Evolutionary conservation across 2,797 vertebrate species (phyloP), one percentile per base, ranked within the genome.

Genomic region (Cheirogaleus major): DNA sequence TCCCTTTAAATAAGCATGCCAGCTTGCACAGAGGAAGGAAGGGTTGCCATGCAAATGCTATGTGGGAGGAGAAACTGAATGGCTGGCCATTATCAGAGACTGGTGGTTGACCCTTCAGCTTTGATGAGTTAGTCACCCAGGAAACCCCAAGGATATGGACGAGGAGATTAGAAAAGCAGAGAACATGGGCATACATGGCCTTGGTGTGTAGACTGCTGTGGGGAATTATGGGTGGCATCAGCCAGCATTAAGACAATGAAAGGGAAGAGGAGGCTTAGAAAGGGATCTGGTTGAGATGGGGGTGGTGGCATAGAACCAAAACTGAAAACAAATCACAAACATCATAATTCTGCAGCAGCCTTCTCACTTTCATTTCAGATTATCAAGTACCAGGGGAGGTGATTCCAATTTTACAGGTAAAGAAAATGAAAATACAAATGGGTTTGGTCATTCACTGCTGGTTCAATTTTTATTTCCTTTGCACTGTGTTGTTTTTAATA

Each of bases 381-480:
- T 91, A 96, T 52, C 85, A 92, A 96, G 91, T 83, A 9, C 41
- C 32, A 55, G 41, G 59, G 78, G 67, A 95, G n/a, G 41, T 72
- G 73, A 86, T 91, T 96, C 82, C 85, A 91, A 86, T 95, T 97
- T 95, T 95, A 83, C 17, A 92, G 69, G 57, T 89, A 94, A 96
- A 72, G 78, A 94, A 96, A 95, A 93, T 91, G 91, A 95, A 97
- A 97, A 97, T 61, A 93, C 43, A 80, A 81, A 91, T 0, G 2
- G 25, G 23, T 91, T 91, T 93, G 52, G 38, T 97, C 79, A 95
- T 70, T 97, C 70, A 67, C 69, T 52, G 41, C 61, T 91, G 43
- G 55, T 79, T 96, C 89, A 86, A 72, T 87, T 93, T 97, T 96
- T 91, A 93, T 89, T 97, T 95, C 57, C 79, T 91, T 95, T 95